Evolutionary conservation across 30 jellyfish, hydroid and myxozoan genomes (phyloP).

Genomic region (Hydractinia echinata): DNA sequence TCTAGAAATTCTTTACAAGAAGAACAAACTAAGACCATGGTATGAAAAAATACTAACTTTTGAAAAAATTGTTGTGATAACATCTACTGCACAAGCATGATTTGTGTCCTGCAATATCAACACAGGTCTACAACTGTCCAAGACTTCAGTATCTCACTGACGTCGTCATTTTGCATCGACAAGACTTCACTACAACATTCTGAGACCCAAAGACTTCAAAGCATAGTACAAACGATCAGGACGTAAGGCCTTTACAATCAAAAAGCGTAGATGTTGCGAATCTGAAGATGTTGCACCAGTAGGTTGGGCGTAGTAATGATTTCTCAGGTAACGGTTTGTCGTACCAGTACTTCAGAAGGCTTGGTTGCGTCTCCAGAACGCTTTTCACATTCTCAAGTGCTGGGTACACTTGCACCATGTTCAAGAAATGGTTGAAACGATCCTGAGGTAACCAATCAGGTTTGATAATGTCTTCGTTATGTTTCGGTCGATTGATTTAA

Average conservation of each 20-base stretch:
- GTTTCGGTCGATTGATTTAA: neutral
- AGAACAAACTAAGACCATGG: no score
- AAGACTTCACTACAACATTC: slow-evolving; percentile 19
- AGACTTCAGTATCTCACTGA: neutral
- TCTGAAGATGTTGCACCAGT: neutral
- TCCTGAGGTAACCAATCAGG: slow-evolving; percentile 35
- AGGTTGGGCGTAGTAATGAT: slow-evolving; percentile 28
- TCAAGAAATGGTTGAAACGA: slow-evolving; percentile 1
- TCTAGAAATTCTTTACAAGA: no score
- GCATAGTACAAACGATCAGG: slow-evolving; percentile 67
- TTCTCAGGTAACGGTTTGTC: slow-evolving; percentile 39
- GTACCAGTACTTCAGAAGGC: slow-evolving; percentile 40
- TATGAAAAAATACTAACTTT: neutral
- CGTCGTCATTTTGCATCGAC: slow-evolving; percentile 17
- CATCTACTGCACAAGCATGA: neutral
- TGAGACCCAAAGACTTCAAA: slow-evolving; percentile 13
- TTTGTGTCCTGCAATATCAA: neutral
- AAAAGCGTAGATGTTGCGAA: slow-evolving; percentile 8
- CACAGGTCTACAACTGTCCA: slow-evolving; percentile 1
- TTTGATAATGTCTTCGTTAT: neutral
- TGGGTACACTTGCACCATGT: slow-evolving; percentile 9
- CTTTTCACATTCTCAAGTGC: slow-evolving; percentile 9
- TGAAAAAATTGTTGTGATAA: neutral
- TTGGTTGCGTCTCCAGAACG: slow-evolving; percentile 14
- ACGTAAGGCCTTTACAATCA: slow-evolving; percentile 50